phyloP scores from a whole-genome alignment of 2,113 vertebrate genomes.

The Ranitomeya variabilis region DNA sequence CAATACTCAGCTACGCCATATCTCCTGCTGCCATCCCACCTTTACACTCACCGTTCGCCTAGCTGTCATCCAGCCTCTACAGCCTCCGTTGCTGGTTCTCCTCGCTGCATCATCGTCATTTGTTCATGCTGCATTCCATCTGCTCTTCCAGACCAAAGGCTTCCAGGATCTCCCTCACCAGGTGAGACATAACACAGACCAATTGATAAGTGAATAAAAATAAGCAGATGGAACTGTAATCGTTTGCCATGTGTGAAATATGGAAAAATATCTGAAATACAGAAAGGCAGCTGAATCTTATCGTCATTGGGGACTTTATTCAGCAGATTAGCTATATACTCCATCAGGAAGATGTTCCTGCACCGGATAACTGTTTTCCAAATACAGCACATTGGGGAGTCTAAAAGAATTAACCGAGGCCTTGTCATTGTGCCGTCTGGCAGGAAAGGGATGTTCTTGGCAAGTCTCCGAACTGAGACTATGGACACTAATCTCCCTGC shows the following conservation, averaged over 20 bases:
- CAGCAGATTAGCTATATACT: conserved; percentile 50
- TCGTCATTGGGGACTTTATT: conserved; percentile 46
- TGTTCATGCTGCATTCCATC: too few species aligned
- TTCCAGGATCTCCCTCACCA: too few species aligned
- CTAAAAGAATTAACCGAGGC: conserved; percentile 34
- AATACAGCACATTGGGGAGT: conserved; percentile 5
- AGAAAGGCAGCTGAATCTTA: conserved; percentile 11
- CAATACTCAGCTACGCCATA: too few species aligned
- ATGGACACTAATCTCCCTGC: conserved; percentile 23
- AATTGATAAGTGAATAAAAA: background rate
- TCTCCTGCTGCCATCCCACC: too few species aligned
- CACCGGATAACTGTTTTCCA: conserved; percentile 33
- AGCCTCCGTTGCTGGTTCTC: too few species aligned
- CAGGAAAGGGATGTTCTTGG: conserved; percentile 21
- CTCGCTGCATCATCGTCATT: too few species aligned
- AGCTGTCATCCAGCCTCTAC: too few species aligned
- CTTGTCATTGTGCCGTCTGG: conserved; percentile 36
- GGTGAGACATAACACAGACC: background rate
- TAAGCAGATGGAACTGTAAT: background rate
- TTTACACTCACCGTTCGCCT: too few species aligned
- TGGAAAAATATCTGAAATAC: background rate
- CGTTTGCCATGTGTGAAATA: background rate
- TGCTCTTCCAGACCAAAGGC: too few species aligned
- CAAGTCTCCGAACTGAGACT: background rate
- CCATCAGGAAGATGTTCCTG: conserved; percentile 33